Conservation (phyloP, 2,888 invertebrate species). For the Drosophila birchii region DNA sequence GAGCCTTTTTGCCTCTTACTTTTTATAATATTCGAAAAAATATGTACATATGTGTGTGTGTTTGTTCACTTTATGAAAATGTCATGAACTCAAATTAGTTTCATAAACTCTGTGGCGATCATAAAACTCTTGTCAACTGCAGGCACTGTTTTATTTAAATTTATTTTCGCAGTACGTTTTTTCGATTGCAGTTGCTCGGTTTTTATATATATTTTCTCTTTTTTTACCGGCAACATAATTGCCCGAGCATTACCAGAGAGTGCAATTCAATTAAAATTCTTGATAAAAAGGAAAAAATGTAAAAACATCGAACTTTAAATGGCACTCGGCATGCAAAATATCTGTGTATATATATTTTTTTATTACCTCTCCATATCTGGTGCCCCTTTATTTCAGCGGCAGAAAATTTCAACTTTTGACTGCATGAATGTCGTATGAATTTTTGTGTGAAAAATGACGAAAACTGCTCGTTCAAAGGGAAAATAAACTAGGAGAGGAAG, state of each 20-base stretch:
- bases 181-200: constrained; percentile 5
- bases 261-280: constrained; percentile 59
- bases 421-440: constrained; percentile 31
- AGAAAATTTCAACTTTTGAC: constrained; percentile 41
- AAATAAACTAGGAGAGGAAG: constrained; percentile 28
- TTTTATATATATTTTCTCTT: constrained; percentile 6
- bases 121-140: constrained; percentile 42
- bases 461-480: constrained; percentile 16
- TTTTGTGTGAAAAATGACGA: constrained; percentile 46
- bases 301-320: constrained; percentile 44
- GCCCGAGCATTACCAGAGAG: constrained; percentile 52
- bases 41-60: constrained; percentile 5
- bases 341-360: constrained; percentile 44
- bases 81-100: constrained; percentile 48
- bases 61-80: constrained; percentile 25
- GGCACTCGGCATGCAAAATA: constrained; percentile 38
- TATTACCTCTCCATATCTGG: constrained; percentile 30
- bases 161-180: constrained; percentile 20
- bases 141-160: constrained; percentile 41
- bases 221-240: constrained; percentile 52
- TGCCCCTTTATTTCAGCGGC: neutral
- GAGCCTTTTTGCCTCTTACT: constrained; percentile 13
- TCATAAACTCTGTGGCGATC: constrained; percentile 47
- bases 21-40: constrained; percentile 4
- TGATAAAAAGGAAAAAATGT: constrained; percentile 28